Evolutionary conservation across 1,140 invertebrate genomes (phyloP), one percentile per base, ranked within the genome.

Genomic region (Globodera rostochiensis): DNA sequence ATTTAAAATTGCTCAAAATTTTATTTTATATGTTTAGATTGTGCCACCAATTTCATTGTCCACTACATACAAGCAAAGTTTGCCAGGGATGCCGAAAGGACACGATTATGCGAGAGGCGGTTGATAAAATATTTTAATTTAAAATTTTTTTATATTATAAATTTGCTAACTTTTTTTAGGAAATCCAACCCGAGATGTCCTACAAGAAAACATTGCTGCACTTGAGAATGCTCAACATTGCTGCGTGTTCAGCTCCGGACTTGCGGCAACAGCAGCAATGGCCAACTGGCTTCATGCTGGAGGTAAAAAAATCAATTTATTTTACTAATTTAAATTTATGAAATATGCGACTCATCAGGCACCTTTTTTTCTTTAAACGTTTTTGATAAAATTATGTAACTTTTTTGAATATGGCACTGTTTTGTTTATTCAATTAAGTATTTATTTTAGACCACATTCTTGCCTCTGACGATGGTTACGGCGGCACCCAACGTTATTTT

Each of bases 381-480:
- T 53, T 53, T 53, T 53, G 7, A 9, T 53, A 53, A 53, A 36
- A 36, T 36, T 36, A 3, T 36, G 36, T 3, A 36, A 36, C 36
- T 36, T 36, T 36, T 36, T 36, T 36, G 36, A 36, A 36, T 36
- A 36, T 36, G 36, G 36, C 36, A 36, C 36, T 36, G 2, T 36
- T 36, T 36, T 36, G 36, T 36, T 53, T 15, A 53, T 53, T 53
- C 53, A 8, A 6, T 15, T 53, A 53, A 3, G 53, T 15, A 9
- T 11, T 64, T 15, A 9, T 11, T 64, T 19, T 64, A 64, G 97
- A 99, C 91, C 95, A 98, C 89, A 92, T 99, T 6, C 89, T 99
- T 49, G 93, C 93, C 80, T 94, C 94, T 81, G 95, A 98, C 91
- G 97, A 99, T 91, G 91, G 98, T 6, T 99, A 99, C 90, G 97